phyloP scores from a whole-genome alignment of 2,797 vertebrate genomes.

The Amblyraja radiata region DNA sequence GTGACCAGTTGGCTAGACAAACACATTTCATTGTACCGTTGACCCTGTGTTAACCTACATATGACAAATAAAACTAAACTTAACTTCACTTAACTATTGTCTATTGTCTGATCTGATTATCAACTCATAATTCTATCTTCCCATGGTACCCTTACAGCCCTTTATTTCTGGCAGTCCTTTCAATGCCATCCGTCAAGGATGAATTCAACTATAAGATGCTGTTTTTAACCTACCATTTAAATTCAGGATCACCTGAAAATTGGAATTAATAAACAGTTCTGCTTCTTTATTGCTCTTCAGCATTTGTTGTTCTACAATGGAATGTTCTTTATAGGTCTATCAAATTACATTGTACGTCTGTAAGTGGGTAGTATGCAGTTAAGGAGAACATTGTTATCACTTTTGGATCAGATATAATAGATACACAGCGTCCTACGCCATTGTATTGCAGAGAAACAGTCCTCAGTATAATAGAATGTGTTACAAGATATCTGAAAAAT shows the following conservation, averaged over 20 bases:
- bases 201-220: background rate
- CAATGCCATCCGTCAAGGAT: background rate
- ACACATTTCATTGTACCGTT: too few species aligned
- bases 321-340: background rate
- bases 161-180: background rate
- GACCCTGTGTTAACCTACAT: too few species aligned
- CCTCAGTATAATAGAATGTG: background rate
- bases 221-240: background rate
- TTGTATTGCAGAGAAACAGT: too few species aligned
- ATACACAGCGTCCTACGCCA: background rate
- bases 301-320: background rate
- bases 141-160: background rate
- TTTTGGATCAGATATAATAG: constrained; percentile 1
- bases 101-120: too few species aligned
- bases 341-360: background rate
- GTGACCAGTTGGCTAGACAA: too few species aligned
- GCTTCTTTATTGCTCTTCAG: background rate
- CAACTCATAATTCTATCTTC: background rate
- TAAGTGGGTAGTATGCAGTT: background rate
- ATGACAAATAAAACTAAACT: too few species aligned
- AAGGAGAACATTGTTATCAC: constrained; percentile 25
- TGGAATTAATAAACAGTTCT: background rate
- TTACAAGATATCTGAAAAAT: background rate
- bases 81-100: too few species aligned
- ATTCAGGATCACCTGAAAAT: background rate